Evolutionary conservation across 2,888 invertebrate species (phyloP).

Genomic region (Caenorhabditis japonica): DNA sequence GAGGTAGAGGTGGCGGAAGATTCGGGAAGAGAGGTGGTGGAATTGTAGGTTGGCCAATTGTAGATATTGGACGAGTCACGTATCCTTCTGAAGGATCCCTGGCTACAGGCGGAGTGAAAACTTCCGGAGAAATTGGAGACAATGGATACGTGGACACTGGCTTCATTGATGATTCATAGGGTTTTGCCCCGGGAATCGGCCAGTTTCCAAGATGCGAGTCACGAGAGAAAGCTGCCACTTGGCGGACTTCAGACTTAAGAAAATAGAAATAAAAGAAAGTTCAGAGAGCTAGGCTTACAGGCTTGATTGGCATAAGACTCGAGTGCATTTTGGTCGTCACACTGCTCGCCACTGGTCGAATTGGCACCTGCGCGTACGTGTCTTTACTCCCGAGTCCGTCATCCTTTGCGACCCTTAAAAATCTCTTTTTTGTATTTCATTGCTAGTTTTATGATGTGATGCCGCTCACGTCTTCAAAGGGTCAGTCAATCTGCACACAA

Average conservation of each 20-base stretch:
- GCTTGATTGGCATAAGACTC: conserved; percentile 46
- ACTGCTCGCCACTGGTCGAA: conserved; percentile 53
- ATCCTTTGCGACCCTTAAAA: conserved; percentile 33
- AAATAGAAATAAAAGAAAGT: background rate
- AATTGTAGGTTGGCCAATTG: conserved; percentile 13
- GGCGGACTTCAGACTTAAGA: conserved; percentile 49
- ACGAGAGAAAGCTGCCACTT: conserved; percentile 55
- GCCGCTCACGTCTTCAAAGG: conserved; percentile 46
- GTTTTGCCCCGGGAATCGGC: conserved; percentile 67
- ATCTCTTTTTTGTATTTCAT: no score
- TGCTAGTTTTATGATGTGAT: no score
- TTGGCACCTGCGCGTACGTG: conserved; percentile 36
- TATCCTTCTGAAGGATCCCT: conserved; percentile 29
- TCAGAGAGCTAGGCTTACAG: conserved; percentile 10
- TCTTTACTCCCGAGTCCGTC: conserved; percentile 21
- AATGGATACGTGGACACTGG: conserved; percentile 58
- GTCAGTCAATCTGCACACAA: conserved; percentile 73
- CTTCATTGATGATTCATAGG: conserved; percentile 60
- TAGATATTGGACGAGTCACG: conserved; percentile 43
- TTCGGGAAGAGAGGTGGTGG: conserved; percentile 32
- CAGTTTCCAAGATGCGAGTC: conserved; percentile 66
- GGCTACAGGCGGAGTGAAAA: conserved; percentile 2
- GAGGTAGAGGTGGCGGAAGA: conserved; percentile 14
- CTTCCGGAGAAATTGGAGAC: conserved; percentile 26
- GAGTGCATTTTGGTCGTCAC: conserved; percentile 51